Conservation (phyloP, 2,797 vertebrate species). For the Falco berigora region DNA sequence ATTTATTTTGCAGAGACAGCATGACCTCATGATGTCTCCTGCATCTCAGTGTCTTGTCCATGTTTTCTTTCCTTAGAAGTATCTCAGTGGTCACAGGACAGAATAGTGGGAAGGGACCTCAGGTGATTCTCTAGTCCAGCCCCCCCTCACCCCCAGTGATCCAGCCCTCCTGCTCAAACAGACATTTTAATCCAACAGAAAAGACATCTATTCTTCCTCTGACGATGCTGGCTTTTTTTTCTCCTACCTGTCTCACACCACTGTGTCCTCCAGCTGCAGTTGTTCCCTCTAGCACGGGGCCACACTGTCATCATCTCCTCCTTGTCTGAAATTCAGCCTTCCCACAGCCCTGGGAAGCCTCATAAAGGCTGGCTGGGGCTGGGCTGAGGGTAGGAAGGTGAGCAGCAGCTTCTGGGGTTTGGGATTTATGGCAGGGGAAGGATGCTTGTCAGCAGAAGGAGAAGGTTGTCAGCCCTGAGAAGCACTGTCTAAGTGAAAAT, state of each 20-base stretch:
- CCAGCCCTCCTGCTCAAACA: not conserved
- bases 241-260: not conserved
- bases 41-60: not conserved
- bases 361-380: not conserved
- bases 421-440: conserved; percentile 49
- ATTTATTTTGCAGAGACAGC: not conserved
- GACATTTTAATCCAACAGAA: not conserved
- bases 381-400: not conserved
- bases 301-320: not conserved
- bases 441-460: conserved; percentile 26
- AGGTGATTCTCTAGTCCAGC: not conserved
- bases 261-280: not conserved
- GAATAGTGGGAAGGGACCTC: not conserved
- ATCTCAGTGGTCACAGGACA: not conserved
- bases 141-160: not conserved
- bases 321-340: not conserved
- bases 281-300: not conserved
- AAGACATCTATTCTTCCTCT: not conserved
- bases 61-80: not conserved
- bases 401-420: not conserved
- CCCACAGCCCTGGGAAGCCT: not conserved
- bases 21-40: not conserved
- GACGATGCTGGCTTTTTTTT: not conserved
- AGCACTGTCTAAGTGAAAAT: conserved; percentile 64
- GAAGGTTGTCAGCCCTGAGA: conserved; percentile 53